Base-by-base conservation (phyloP, 2,113 vertebrate species). In the Dendropsophus ebraccatus region DNA sequence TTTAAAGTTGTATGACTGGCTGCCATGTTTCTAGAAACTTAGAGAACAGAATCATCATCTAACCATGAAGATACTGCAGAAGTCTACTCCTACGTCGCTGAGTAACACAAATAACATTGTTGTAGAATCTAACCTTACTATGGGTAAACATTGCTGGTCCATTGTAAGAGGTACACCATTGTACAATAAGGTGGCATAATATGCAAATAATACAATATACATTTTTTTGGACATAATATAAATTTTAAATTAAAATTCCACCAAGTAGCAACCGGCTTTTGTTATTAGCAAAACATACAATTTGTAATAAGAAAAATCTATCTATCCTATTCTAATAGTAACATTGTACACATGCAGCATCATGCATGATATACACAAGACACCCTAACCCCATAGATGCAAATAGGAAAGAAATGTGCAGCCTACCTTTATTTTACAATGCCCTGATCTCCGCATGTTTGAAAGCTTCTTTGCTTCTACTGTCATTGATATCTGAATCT, bases 351-450 rank as follows among this genome's bases (percentile, higher is more conserved):
- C 67, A 17, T 30, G 21, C 12, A 73, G 49, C 73, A 28, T 69
- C 13, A 47, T 62, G 5, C 11, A 45, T 19, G 28, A 69, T 82
- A 70, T 19, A 17, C 56, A 49, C 58, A 47, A 65, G 13, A 25
- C 16, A 80, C 4, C 23, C 12, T 13, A 81, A 25, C 35, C 23
- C 37, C 19, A 23, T 19, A 67, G 28, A 74, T 23, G 9, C 49
- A 28, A 28, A 56, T 84, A 76, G 25, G 41, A 76, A 85, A 69
- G 30, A 78, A 85, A 78, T 54, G 17, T 65, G 23, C 73, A 77
- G 41, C 78, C 79, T 87, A 88, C 90, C 78, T 91, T 91, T 87
- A 78, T 87, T 87, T 88, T 37, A 58, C 0, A 72, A 85, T 84
- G 58, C 70, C 7, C 81, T 89, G 23, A 60, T 60, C 62, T n/a